Base-by-base conservation (phyloP, 2,113 vertebrate genomes). In the Odocoileus hemionus region DNA sequence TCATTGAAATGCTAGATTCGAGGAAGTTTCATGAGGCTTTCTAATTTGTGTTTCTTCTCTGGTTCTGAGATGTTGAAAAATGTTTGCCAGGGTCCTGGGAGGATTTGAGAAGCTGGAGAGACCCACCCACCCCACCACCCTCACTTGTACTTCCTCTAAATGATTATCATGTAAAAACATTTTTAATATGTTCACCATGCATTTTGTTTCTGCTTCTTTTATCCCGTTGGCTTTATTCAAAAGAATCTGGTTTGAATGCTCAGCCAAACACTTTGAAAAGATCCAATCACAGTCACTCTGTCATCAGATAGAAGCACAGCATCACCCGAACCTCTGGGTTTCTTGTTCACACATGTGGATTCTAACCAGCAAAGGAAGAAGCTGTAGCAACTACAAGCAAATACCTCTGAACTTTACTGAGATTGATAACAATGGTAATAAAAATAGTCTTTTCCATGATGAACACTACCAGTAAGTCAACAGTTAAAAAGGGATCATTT, bases 391-490 rank as follows among this genome's bases (percentile, higher is more conserved):
- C 97, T 6, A 89, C 91, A 95, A 96, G 86, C 85, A 94, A 89
- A 94, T 96, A 55, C 1, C 76, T 91, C 64, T 15, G 39, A 96
- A 89, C 39, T 97, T 96, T 91, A 19, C 84, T 15, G 95, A 98
- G 97, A 98, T 90, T 97, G 98, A 98, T 98, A 97, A 97, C 98
- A 96, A 39, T 17, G 52, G 88, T 96, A 98, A 98, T 98, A 98
- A 97, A 98, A 98, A 92, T 33, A 86, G 94, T 96, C 97, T 98
- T 99, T 98, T 94, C 96, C 39, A 57, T 76, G 87, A 93, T 47
- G 93, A 91, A 96, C 89, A 92, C 89, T 36, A 96, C 92, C 97
- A 98, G 98, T 98, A 98, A 97, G 84, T 91, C 97, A 97, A 97
- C 7, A 98, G 96, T 95, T 98, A 96, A 97, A 98, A 96, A 28